Evolutionary conservation across 1,140 invertebrate species (phyloP), one percentile per base, ranked within the genome.

Genomic region (Drosophila simulans): DNA sequence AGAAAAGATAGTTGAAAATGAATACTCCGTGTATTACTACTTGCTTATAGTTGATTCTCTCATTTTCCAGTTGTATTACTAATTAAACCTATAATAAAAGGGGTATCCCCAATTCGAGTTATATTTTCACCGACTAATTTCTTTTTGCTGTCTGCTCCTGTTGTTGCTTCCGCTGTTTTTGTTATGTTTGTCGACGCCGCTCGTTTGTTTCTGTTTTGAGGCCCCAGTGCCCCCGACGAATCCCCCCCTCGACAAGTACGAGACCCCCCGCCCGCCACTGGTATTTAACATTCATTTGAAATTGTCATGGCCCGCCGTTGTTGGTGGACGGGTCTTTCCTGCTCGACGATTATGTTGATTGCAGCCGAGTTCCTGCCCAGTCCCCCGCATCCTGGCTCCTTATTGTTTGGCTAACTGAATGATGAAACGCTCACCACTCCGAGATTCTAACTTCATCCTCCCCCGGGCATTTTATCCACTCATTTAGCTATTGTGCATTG

Each of bases 251-350:
- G 4, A n/a, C 20, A 51, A 31, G 27, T n/a, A 17, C 34, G 31
- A 42, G 31, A 31, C 31, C 31, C 31, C 31, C 31, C 34, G 63
- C 65, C 65, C 59, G 57, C 59, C 68, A 64, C 77, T 75, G 69
- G 83, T 82, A 82, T 86, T 86, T 86, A 88, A 88, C 83, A 86
- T 86, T 88, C 83, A 86, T 86, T 86, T 86, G 79, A 86, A 79
- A 86, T 86, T 86, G 83, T 86, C 83, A 79, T 70, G 77, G 79
- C 79, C 66, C 78, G 70, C 65, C 72, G 83, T 76, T 71, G 58
- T 76, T 65, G 58, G 34, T 42, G 46, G 73, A 75, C 51, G 59
- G 52, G 70, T 76, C 73, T 75, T 88, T 86, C 83, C 83, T 88
- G 83, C 79, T 55, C 65, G 85, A 65, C 83, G 83, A 88, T 86